phyloP scores from a whole-genome alignment of 2,888 invertebrate species.

The Melieria picta region DNA sequence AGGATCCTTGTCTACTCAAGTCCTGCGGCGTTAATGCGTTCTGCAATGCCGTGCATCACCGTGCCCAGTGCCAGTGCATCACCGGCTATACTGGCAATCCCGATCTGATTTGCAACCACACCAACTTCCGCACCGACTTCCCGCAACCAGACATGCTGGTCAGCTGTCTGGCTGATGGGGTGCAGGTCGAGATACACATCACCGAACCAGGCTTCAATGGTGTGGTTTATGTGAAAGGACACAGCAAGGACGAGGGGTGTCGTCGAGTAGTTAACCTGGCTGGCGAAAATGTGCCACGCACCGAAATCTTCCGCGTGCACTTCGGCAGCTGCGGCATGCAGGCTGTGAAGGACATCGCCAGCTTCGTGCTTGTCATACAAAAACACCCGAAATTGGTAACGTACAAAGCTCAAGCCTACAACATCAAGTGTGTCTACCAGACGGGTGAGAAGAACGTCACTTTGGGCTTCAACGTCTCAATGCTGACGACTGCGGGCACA shows the following conservation, averaged over 20 bases:
- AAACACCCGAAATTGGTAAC: conserved; percentile 96
- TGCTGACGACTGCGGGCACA: conserved; percentile 94
- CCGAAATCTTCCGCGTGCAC: conserved; percentile 85
- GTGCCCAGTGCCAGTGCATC: conserved; percentile 80
- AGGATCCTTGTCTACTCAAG: conserved; percentile 81
- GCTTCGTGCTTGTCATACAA: conserved; percentile 93
- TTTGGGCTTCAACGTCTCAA: conserved; percentile 92
- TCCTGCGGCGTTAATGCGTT: conserved; percentile 79
- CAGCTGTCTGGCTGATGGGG: conserved; percentile 90
- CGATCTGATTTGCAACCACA: conserved; percentile 74
- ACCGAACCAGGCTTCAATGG: conserved; percentile 83
- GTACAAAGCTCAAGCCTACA: conserved; percentile 94
- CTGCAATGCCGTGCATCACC: conserved; percentile 81
- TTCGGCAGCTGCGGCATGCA: conserved; percentile 93
- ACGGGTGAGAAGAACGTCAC: conserved; percentile 93
- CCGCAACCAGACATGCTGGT: conserved; percentile 87
- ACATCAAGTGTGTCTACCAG: conserved; percentile 94
- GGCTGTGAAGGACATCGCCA: conserved; percentile 90
- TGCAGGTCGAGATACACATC: conserved; percentile 84
- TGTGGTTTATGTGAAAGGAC: conserved; percentile 91
- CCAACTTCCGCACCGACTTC: conserved; percentile 79
- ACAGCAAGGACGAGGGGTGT: conserved; percentile 92
- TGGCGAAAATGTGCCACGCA: conserved; percentile 73
- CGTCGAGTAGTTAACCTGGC: conserved; percentile 82
- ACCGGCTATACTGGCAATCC: conserved; percentile 82